Conservation (phyloP, 2,113 vertebrate genomes). For the Osmerus mordax region DNA sequence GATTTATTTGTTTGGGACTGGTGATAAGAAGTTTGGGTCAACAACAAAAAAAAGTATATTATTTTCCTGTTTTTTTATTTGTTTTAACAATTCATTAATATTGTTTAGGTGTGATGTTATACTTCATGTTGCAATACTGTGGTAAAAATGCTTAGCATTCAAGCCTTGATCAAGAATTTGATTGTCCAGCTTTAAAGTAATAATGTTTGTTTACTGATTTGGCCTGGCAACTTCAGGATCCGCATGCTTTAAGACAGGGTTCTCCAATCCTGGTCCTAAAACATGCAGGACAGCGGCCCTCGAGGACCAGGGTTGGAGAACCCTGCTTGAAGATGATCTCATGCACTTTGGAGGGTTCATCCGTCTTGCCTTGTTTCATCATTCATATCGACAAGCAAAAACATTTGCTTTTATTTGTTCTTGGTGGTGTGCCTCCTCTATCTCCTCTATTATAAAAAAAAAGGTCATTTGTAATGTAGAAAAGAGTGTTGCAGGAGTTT, state of each 20-base stretch:
- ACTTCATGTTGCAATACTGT: too few relatives aligned
- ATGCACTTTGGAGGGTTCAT: conserved; percentile 7
- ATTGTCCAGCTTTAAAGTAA: too few relatives aligned
- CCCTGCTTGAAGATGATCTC: neutral
- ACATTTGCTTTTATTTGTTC: neutral
- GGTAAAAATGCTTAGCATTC: too few relatives aligned
- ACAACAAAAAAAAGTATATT: too few relatives aligned
- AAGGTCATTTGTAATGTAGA: neutral
- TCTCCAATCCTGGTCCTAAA: too few relatives aligned
- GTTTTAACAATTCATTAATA: neutral
- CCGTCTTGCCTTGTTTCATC: conserved; percentile 41
- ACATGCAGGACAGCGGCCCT: too few relatives aligned
- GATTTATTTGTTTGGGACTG: neutral
- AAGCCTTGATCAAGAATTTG: too few relatives aligned
- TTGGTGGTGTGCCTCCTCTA: conserved; percentile 20
- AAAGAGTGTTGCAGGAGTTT: neutral
- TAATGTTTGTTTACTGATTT: neutral
- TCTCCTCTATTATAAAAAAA: too few relatives aligned
- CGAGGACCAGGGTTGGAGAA: too few relatives aligned
- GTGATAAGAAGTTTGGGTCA: too few relatives aligned
- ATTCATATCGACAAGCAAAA: neutral
- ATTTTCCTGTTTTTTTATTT: neutral
- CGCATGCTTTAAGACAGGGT: neutral
- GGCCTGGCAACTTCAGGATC: too few relatives aligned
- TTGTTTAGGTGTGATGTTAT: too few relatives aligned